A percentile compares a stretch with the other conserved stretches of the same genome.
Conservation (phyloP, 2,888 invertebrate species). For the Idaea dimidiata region DNA sequence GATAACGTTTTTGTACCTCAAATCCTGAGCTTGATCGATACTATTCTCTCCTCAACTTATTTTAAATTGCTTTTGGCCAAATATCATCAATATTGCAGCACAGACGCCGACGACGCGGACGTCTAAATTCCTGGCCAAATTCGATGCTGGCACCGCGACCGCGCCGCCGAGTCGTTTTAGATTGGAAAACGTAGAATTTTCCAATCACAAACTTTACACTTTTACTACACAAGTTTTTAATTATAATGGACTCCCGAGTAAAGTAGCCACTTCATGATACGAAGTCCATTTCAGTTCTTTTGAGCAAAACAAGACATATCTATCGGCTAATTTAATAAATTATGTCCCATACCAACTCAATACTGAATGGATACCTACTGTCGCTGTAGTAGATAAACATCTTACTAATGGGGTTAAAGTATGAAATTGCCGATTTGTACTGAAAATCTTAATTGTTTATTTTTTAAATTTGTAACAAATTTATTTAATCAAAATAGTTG, state of each 20-base stretch:
- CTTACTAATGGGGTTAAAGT: too few species aligned
- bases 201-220: neutral
- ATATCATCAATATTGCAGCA: neutral
- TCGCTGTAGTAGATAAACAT: too few species aligned
- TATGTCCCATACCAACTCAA: too few species aligned
- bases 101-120: neutral
- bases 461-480: too few species aligned
- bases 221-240: neutral
- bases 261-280: neutral
- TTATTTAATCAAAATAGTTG: too few species aligned
- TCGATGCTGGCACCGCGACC: too few species aligned
- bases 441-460: too few species aligned
- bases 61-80: neutral
- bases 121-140: neutral
- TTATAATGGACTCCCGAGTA: neutral
- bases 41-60: neutral
- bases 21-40: neutral
- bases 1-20: too few species aligned
- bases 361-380: too few species aligned
- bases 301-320: neutral
- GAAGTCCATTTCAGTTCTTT: neutral
- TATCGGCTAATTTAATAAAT: too few species aligned
- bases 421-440: too few species aligned
- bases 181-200: neutral
- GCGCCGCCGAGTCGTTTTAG: neutral